Conservation (phyloP, 2,888 invertebrate species). For the Linyphia triangularis region DNA sequence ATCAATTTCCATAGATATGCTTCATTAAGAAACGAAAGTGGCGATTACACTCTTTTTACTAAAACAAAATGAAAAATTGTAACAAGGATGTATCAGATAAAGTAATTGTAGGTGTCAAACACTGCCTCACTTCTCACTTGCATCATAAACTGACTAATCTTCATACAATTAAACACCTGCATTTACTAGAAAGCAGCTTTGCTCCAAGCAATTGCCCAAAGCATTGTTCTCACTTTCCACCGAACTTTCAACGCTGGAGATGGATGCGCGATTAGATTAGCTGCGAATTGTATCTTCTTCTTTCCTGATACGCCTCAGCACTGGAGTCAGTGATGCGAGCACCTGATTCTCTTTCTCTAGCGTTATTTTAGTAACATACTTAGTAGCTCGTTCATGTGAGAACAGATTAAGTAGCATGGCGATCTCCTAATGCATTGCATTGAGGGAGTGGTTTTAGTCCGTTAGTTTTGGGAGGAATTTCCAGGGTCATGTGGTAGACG, state of each 20-base stretch:
- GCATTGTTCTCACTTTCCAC: slow-evolving; percentile 14
- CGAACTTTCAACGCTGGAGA: neutral
- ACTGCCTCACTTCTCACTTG: too few species aligned
- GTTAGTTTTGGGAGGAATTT: neutral
- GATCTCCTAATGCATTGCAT: neutral
- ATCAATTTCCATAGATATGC: too few species aligned
- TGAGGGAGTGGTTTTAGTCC: neutral
- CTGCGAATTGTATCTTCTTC: slow-evolving; percentile 6
- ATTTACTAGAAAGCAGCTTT: too few species aligned
- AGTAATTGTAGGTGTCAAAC: too few species aligned
- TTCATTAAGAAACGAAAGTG: too few species aligned
- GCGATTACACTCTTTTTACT: too few species aligned
- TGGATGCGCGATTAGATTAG: neutral
- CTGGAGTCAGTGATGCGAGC: neutral
- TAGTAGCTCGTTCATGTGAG: neutral
- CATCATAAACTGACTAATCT: too few species aligned
- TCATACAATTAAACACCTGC: too few species aligned
- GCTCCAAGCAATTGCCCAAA: too few species aligned
- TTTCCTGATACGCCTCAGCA: neutral
- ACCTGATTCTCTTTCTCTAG: neutral
- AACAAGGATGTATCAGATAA: too few species aligned
- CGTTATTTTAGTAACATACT: slow-evolving; percentile 21
- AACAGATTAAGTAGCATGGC: neutral
- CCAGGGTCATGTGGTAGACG: neutral
- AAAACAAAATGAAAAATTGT: too few species aligned